Evolutionary conservation across 2,888 invertebrate species (phyloP).

Genomic region (Leptopilina myrica): DNA sequence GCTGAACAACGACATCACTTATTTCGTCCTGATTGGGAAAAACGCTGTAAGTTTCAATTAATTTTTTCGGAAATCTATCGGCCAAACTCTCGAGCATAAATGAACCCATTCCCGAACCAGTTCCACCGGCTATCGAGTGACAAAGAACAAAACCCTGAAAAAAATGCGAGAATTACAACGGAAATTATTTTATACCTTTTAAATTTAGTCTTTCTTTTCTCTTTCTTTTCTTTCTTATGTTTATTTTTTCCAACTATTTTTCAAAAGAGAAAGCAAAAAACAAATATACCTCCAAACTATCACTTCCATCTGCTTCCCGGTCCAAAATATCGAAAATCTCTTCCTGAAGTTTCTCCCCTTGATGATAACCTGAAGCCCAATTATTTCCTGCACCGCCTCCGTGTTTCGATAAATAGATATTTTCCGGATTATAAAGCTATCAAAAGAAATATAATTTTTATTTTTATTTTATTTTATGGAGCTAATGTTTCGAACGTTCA

Average conservation of each 20-base stretch:
- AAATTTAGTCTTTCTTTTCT: too few relatives aligned
- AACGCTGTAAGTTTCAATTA: slow-evolving; percentile 99
- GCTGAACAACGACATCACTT: slow-evolving; percentile 97
- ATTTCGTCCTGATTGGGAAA: slow-evolving; percentile 98
- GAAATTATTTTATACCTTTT: not conserved
- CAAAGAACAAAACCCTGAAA: slow-evolving; percentile 95
- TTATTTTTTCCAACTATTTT: too few relatives aligned
- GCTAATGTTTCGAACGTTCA: too few relatives aligned
- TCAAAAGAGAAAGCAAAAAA: not conserved
- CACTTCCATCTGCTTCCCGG: slow-evolving; percentile 98
- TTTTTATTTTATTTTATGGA: too few relatives aligned
- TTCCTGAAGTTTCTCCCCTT: slow-evolving; percentile 94
- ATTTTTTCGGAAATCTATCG: slow-evolving; percentile 97
- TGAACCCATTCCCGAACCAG: slow-evolving; percentile 99
- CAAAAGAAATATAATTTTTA: too few relatives aligned
- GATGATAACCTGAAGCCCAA: slow-evolving; percentile 98
- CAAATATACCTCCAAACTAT: slow-evolving; percentile 90
- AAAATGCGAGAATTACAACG: slow-evolving; percentile 37
- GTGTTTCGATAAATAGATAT: slow-evolving; percentile 96
- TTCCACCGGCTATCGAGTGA: slow-evolving; percentile 99
- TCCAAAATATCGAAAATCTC: slow-evolving; percentile 99
- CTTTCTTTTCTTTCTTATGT: not conserved
- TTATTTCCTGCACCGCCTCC: slow-evolving; percentile 99
- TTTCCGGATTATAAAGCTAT: slow-evolving; percentile 97
- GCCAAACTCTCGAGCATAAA: slow-evolving; percentile 92